Base-by-base conservation (phyloP, 2,797 vertebrate species). In the Clarias fuscus region DNA sequence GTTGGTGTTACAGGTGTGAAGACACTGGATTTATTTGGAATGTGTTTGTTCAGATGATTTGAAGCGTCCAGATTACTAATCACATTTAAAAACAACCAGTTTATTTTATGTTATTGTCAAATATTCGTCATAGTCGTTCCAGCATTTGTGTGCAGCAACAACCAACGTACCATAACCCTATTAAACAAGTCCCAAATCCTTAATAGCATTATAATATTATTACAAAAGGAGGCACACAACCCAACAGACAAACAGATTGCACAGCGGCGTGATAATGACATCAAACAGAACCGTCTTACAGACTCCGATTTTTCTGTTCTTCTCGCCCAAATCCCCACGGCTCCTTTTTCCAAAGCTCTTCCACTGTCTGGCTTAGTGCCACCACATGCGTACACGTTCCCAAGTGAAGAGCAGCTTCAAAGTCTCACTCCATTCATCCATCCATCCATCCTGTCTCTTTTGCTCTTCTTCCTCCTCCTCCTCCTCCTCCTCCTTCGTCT, bases 261-360 rank as follows among this genome's bases (percentile, higher is more conserved):
- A 86, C 87, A 68, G 82, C 79, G 61, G 82, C 87, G 76, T 75
- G 73, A 88, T 88, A 56, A 88, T 64, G 75, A 88, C 85, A 86
- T 86, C 87, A 88, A 88, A 86, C 83, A 88, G 70, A 86, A 88
- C 76, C 58, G 14, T 72, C 59, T 68, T 78, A 70, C 82, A 71
- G 64, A 65, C 61, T 85, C 84, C 79, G 81, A 76, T 67, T 33
- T 78, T 72, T 88, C 84, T 62, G 64, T 71, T 86, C 77, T 79
- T 84, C 72, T 67, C 7, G 33, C 85, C 53, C 82, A 73, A 81
- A 80, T 86, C 61, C 70, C 76, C 82, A 81, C 64, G 68, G 73
- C 53, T 78, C 22, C 83, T 72, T 53, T 30, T 43, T 65, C 76
- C 62, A 65, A 37, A 58, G 43, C 82, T 40, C 78, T 71, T 79